Evolutionary conservation across 2,113 vertebrate species (phyloP).

Genomic region (Excalfactoria chinensis): DNA sequence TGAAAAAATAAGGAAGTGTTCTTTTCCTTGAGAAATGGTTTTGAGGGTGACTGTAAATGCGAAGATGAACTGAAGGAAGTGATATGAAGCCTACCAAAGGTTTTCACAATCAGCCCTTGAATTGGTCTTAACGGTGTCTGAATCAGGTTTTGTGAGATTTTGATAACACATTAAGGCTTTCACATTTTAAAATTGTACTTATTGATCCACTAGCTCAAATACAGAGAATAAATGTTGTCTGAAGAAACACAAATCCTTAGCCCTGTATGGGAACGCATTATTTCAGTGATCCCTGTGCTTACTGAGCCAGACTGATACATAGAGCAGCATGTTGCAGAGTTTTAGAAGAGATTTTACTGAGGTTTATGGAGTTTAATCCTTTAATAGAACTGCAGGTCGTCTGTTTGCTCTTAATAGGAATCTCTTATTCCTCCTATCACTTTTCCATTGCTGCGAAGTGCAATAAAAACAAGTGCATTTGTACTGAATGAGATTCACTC

Average conservation of each 20-base stretch:
- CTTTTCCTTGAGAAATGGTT: neutral
- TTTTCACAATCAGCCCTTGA: neutral
- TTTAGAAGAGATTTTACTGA: conserved; percentile 20
- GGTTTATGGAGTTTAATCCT: conserved; percentile 12
- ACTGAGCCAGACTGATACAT: neutral
- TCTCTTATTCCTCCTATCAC: conserved; percentile 4
- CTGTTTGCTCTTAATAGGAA: neutral
- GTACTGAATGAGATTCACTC: neutral
- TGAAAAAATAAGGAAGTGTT: neutral
- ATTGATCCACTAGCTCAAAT: neutral
- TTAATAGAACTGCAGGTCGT: conserved; percentile 19
- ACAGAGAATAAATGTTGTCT: neutral
- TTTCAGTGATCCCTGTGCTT: neutral
- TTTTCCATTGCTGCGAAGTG: neutral
- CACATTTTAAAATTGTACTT: neutral
- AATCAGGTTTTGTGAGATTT: neutral
- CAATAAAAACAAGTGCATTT: conserved; percentile 20
- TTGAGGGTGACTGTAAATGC: neutral
- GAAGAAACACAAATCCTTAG: neutral
- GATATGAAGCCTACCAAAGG: neutral
- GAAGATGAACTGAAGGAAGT: neutral
- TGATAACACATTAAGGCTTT: neutral
- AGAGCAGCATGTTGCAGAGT: neutral
- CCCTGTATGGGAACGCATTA: accelerated
- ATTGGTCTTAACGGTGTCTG: conserved; percentile 6